Evolutionary conservation across 2,113 vertebrate genomes (phyloP).

Genomic region (Odocoileus virginianus): DNA sequence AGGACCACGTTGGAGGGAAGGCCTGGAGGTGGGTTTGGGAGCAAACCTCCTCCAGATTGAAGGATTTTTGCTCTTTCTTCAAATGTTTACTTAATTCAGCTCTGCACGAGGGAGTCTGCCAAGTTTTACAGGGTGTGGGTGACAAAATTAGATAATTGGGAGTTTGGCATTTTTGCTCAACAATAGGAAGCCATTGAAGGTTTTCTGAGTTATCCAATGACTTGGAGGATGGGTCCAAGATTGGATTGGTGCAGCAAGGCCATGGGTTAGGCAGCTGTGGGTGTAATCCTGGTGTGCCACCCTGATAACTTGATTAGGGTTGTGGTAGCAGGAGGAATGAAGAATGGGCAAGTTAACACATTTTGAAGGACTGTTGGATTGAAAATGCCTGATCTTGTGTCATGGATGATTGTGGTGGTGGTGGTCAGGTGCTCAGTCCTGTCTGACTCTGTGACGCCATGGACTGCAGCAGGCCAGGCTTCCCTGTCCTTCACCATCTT

Average conservation of each 20-base stretch:
- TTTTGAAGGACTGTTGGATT: neutral
- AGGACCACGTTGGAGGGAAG: neutral
- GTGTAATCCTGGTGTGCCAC: neutral
- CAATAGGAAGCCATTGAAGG: neutral
- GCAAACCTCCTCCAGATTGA: neutral
- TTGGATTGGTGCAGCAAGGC: neutral
- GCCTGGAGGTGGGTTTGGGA: neutral
- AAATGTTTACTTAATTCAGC: neutral
- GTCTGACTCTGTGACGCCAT: neutral
- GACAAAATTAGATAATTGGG: neutral
- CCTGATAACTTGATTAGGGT: neutral
- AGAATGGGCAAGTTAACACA: neutral
- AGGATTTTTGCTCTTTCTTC: neutral
- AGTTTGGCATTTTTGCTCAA: neutral
- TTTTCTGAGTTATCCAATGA: neutral
- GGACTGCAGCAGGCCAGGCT: neutral
- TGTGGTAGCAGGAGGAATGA: neutral
- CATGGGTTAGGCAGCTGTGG: neutral
- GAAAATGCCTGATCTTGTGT: neutral
- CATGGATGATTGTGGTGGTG: too few species aligned
- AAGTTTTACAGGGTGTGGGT: neutral
- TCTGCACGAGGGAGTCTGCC: neutral
- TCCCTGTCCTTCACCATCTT: neutral
- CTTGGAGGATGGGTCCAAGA: neutral
- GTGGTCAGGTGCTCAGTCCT: neutral